Evolutionary conservation across 2,888 invertebrate species (phyloP), one percentile per base, ranked within the genome.

Genomic region (Leptopterna dolabrata): DNA sequence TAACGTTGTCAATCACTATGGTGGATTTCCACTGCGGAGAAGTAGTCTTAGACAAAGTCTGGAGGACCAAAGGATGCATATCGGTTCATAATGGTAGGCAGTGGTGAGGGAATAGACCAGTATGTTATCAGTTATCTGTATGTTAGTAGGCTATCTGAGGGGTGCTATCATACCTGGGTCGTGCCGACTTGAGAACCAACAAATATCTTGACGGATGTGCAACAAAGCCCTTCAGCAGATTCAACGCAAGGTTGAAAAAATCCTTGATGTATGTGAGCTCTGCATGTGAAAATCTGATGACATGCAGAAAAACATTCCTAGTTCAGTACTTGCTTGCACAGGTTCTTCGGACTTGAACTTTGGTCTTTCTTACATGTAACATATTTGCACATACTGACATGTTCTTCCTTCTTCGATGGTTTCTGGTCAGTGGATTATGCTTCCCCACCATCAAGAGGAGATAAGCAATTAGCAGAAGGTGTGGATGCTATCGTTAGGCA

Each of bases 251-350:
- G 88, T 41, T 84, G 70, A 27, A 88, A 88, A 30, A 85, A 73
- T 0, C 87, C 88, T 82, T 88, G 87, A 63, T 76, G 82, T 24
- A 88, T 73, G 51, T 88, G 83, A 30, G 73, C 87, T 36, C 88
- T 45, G 19, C 70, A 86, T 1, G 71, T 82, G 51, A 88, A 88
- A 16, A 41, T n/a, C 88, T 88, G 76, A 11, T 0, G 78, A 47
- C 14, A 45, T n/a, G 4, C 30, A 24, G 80, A 36, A 63, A 1
- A 47, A 36, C n/a, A n/a, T n/a, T n/a, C n/a, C n/a, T n/a, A n/a
- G n/a, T n/a, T n/a, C n/a, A n/a, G n/a, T n/a, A n/a, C n/a, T n/a
- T n/a, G n/a, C n/a, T n/a, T n/a, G n/a, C n/a, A n/a, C n/a, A n/a
- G n/a, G n/a, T n/a, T n/a, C n/a, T n/a, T n/a, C n/a, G n/a, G n/a